A percentile compares a stretch with the other conserved stretches of the same genome.
Conservation (phyloP, 2,113 vertebrate genomes). For the Galemys pyrenaicus region DNA sequence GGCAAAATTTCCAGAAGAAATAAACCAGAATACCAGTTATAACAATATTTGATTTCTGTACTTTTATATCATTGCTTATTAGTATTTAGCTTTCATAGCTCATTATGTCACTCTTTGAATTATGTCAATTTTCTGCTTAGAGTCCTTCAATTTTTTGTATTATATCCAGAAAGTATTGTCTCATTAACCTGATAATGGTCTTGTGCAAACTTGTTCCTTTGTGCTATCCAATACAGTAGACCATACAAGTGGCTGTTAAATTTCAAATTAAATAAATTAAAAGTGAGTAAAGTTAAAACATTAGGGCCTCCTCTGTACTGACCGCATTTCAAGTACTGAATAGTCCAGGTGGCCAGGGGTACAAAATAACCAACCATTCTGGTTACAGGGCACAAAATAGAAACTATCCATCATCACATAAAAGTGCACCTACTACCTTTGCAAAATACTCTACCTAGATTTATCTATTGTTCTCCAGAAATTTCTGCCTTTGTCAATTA, state of each 20-base stretch:
- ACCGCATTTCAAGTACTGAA: background rate
- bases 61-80: conserved; percentile 28
- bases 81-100: background rate
- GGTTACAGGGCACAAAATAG: background rate
- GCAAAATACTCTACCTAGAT: background rate
- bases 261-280: background rate
- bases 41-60: conserved; percentile 31
- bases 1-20: conserved; percentile 37
- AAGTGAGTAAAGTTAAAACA: background rate
- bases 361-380: background rate
- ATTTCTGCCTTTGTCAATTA: background rate
- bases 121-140: background rate
- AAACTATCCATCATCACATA: background rate
- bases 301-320: background rate
- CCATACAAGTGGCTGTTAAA: background rate
- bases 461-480: background rate
- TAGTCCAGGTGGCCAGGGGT: background rate
- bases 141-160: background rate
- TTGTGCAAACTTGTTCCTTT: background rate
- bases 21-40: conserved; percentile 44
- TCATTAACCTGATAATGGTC: background rate
- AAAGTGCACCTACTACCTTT: background rate
- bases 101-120: background rate
- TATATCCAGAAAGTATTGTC: background rate
- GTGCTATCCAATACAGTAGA: background rate